A percentile compares a stretch with the other conserved stretches of the same genome.
Conservation (phyloP, 2,113 vertebrate genomes). For the Hypocryptadius cinnamomeus region DNA sequence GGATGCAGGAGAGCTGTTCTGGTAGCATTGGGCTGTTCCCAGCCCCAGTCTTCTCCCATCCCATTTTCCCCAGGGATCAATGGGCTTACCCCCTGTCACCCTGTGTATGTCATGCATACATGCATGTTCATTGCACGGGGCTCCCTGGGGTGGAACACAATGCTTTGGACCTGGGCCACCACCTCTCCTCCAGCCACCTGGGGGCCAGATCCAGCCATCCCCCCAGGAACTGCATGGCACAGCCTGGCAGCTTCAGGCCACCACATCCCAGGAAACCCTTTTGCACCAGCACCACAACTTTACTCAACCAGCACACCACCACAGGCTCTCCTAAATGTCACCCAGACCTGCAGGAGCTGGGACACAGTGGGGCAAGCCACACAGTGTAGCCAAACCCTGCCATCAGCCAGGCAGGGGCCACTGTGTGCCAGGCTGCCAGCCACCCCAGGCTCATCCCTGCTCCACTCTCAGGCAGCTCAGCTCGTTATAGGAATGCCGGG, state of each 20-base stretch:
- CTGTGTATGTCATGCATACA: accelerated
- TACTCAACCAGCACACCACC: accelerated
- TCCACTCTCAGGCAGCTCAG: not conserved
- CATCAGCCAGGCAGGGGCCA: not conserved
- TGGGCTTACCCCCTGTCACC: not conserved
- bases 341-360: not conserved
- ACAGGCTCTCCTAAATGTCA: not conserved
- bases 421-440: not conserved
- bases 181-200: not conserved
- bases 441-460: not conserved
- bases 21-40: not conserved
- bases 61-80: not conserved
- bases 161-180: not conserved
- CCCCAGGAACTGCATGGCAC: not conserved
- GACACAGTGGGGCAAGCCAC: not conserved
- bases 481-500: not conserved
- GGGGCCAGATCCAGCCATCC: not conserved
- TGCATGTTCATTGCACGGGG: accelerated
- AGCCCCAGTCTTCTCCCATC: not conserved
- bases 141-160: not conserved
- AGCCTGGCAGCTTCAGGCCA: not conserved
- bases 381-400: not conserved
- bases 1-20: accelerated
- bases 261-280: not conserved
- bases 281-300: not conserved